phyloP scores from a whole-genome alignment of 2,888 invertebrate species.

The Unio pictorum region DNA sequence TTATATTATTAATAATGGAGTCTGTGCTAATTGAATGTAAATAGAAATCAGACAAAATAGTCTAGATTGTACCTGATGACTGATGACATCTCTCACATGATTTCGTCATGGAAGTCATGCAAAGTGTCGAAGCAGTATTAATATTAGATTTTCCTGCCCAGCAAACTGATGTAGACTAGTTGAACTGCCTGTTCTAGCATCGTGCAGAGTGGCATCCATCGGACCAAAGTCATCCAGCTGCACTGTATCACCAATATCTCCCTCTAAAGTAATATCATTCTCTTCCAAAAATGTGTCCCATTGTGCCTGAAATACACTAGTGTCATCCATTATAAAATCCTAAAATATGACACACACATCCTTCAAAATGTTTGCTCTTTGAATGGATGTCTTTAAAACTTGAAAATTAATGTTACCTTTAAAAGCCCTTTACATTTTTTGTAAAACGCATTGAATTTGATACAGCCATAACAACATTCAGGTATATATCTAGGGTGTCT shows the following conservation, averaged over 20 bases:
- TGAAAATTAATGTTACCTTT: too few relatives aligned
- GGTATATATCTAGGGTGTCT: too few relatives aligned
- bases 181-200: conserved; percentile 46
- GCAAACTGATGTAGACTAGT: conserved; percentile 39
- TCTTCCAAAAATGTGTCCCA: conserved; percentile 54
- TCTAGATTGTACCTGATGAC: conserved; percentile 14
- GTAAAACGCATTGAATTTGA: too few relatives aligned
- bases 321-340: not conserved
- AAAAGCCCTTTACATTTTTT: too few relatives aligned
- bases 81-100: conserved; percentile 47
- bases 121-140: conserved; percentile 64
- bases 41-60: too few relatives aligned
- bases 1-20: too few relatives aligned
- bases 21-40: too few relatives aligned
- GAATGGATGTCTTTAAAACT: not conserved
- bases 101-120: conserved; percentile 69
- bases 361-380: not conserved
- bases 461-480: too few relatives aligned
- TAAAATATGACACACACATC: not conserved
- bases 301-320: conserved; percentile 37
- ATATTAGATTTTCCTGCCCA: conserved; percentile 34
- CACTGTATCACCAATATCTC: conserved; percentile 17
- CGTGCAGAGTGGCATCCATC: conserved; percentile 33
- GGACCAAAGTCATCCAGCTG: conserved; percentile 44
- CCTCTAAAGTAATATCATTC: conserved; percentile 42